Conservation (phyloP, 2,113 vertebrate species). For the Platysternon megacephalum region DNA sequence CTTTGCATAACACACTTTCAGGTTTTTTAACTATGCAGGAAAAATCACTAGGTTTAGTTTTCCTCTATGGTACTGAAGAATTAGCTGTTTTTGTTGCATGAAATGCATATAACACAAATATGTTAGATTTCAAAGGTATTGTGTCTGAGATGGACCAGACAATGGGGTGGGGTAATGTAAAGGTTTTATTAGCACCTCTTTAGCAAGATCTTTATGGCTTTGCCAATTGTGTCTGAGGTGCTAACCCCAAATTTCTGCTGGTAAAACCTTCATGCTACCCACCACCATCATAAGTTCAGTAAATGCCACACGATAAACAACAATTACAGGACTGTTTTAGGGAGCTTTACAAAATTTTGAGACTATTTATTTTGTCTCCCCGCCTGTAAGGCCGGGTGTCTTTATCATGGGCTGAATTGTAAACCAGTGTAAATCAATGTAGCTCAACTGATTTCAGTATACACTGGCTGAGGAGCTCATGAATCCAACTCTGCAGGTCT, state of each 20-base stretch:
- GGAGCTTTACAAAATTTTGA: background rate
- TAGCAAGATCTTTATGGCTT: background rate
- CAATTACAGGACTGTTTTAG: background rate
- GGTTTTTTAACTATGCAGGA: background rate
- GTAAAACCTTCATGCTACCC: background rate
- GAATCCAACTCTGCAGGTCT: background rate
- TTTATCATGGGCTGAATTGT: background rate
- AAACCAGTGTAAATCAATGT: background rate
- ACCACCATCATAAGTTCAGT: background rate
- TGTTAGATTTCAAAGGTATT: background rate
- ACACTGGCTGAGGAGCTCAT: background rate
- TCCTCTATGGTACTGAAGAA: background rate
- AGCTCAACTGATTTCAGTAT: background rate
- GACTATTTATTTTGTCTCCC: background rate
- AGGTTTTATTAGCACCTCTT: background rate
- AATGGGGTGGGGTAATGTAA: background rate
- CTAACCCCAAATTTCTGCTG: background rate
- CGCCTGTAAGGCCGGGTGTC: background rate
- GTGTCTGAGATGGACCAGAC: background rate
- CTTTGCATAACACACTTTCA: accelerated
- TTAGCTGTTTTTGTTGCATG: background rate
- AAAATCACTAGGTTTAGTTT: background rate
- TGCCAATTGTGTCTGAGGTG: background rate
- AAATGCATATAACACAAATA: background rate
- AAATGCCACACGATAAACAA: background rate